phyloP scores from a whole-genome alignment of 30 jellyfish, hydroid and myxozoan genomes.

The Hydractinia echinata region DNA sequence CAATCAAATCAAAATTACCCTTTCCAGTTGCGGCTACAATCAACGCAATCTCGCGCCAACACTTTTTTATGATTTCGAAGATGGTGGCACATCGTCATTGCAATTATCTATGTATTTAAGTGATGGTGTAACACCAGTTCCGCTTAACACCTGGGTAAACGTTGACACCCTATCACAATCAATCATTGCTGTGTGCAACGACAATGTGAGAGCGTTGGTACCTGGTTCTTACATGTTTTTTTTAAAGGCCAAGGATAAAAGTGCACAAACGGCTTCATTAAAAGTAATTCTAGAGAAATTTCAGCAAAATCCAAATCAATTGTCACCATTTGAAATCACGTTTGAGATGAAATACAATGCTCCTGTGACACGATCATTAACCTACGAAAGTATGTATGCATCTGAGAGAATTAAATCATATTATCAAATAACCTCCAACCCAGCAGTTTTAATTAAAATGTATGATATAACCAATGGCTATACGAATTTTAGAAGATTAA shows the following conservation, averaged over 20 bases:
- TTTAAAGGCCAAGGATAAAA: constrained; percentile 63
- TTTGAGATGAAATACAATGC: constrained; percentile 22
- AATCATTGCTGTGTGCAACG: constrained; percentile 51
- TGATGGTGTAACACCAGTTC: background rate
- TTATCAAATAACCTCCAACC: constrained; percentile 26
- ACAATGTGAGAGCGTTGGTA: constrained; percentile 21
- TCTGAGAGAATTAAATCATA: constrained; percentile 26
- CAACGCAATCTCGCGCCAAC: constrained; percentile 15
- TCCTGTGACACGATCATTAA: background rate
- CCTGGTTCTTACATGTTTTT: background rate
- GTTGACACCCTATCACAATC: constrained; percentile 44
- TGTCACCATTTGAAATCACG: constrained; percentile 49
- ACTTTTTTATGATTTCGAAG: constrained; percentile 74
- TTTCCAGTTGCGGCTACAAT: constrained; percentile 51
- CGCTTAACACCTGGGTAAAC: constrained; percentile 59
- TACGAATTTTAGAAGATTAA: constrained; percentile 30
- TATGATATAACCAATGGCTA: constrained; percentile 31
- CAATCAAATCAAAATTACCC: background rate
- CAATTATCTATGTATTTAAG: constrained; percentile 14
- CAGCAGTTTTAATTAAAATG: constrained; percentile 26
- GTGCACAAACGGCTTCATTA: constrained; percentile 51
- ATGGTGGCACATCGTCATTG: constrained; percentile 62
- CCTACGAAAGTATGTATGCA: constrained; percentile 35
- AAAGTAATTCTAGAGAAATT: constrained; percentile 39
- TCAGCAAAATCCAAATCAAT: background rate